These are phyloP conservation scores for Ormyrus pomaceus DNA, from an alignment of 2,888 invertebrate genomes.

Conservation along the genomic window DNA sequence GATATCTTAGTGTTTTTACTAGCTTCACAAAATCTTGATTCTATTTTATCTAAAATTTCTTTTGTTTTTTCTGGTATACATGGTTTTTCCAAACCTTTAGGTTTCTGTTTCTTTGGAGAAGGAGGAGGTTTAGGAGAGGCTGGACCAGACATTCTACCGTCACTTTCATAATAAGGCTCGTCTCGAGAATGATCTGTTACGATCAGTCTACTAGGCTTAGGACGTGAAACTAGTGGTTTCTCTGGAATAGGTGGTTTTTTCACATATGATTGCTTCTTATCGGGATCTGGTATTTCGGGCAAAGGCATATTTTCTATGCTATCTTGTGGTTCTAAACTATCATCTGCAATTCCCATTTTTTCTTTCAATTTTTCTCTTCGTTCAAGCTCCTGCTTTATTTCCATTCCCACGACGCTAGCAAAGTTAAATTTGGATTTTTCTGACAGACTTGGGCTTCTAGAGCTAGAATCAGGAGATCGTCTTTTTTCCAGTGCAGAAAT, in stretches of 20 bases:
- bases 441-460: conserved; percentile 59
- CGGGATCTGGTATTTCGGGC: conserved; percentile 69
- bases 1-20: conserved; percentile 67
- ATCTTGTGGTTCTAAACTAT: conserved; percentile 70
- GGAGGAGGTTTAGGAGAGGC: conserved; percentile 58
- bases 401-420: conserved; percentile 69
- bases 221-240: conserved; percentile 48
- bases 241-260: conserved; percentile 59
- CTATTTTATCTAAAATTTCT: conserved; percentile 72
- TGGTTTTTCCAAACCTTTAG: conserved; percentile 68
- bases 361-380: conserved; percentile 66
- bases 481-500: conserved; percentile 69
- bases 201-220: conserved; percentile 48
- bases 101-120: conserved; percentile 62
- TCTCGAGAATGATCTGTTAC: conserved; percentile 56
- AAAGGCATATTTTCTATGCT: conserved; percentile 73
- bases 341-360: conserved; percentile 67
- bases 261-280: conserved; percentile 31
- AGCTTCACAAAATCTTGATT: conserved; percentile 69
- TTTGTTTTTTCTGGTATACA: conserved; percentile 74
- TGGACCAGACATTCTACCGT: conserved; percentile 43
- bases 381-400: conserved; percentile 69
- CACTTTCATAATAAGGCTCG: conserved; percentile 47
- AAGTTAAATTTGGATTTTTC: conserved; percentile 66
- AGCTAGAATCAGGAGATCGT: conserved; percentile 64